A percentile compares a stretch with the other conserved stretches of the same genome.
Evolutionary conservation across 2,113 vertebrate species (phyloP).

Genomic region (Microcebus ravelobensis): DNA sequence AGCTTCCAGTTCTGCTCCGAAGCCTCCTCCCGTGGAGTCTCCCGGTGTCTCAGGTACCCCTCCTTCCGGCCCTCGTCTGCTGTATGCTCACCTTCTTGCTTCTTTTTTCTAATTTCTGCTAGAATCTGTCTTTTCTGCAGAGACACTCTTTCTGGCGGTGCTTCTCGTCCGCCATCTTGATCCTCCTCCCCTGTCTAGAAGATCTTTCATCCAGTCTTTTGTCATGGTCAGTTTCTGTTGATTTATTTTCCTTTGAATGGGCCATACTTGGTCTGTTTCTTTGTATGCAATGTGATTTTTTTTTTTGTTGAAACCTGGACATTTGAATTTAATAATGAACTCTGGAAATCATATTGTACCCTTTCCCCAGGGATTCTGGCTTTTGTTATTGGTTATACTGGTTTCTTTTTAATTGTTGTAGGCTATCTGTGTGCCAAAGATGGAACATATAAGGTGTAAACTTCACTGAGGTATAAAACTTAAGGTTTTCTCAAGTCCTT

Average conservation of each 20-base stretch:
- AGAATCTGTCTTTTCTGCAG: too few relatives aligned
- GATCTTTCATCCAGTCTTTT: not conserved
- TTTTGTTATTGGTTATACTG: not conserved
- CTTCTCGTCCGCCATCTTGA: too few relatives aligned
- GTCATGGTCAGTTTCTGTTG: not conserved
- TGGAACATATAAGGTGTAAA: not conserved
- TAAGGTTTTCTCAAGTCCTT: not conserved
- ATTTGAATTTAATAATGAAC: not conserved
- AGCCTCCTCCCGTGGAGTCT: too few relatives aligned
- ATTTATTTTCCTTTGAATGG: not conserved
- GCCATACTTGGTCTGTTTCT: not conserved
- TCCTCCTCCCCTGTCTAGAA: not conserved
- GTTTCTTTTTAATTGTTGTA: not conserved
- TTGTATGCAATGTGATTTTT: not conserved
- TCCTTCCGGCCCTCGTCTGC: too few relatives aligned
- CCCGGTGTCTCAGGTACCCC: too few relatives aligned
- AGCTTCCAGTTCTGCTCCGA: too few relatives aligned
- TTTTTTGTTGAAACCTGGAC: not conserved
- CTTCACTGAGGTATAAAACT: not conserved
- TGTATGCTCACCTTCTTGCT: too few relatives aligned
- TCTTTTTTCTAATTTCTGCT: too few relatives aligned
- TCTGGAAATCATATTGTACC: not conserved
- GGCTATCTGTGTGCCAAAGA: not conserved
- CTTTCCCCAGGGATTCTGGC: not conserved
- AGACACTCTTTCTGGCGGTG: too few relatives aligned